Base-by-base conservation (phyloP, 2,797 vertebrate species). In the Pangasius sanitwongsei region DNA sequence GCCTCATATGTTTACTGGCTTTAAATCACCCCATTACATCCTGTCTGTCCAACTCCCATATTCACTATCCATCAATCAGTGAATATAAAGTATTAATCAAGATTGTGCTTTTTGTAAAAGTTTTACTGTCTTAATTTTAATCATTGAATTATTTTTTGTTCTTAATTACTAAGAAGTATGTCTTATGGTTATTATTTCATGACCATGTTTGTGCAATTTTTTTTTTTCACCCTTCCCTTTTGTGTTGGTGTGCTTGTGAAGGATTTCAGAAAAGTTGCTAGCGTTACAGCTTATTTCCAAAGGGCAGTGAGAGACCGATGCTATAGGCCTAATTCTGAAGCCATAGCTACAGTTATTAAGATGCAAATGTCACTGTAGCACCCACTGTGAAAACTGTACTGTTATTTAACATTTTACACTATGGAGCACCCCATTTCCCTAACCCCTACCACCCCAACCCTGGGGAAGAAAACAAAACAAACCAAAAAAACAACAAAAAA, bases 21-120 rank as follows among this genome's bases (percentile, higher is more conserved):
- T 81, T 41, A 53, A 50, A 67, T 84, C 44, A 84, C 74, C 37
- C 63, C 63, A 44, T 48, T 18, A 77, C 91, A 78, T 87, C 59
- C 84, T 70, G n/a, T 92, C 82, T 87, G 28, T 83, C 86, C 5
- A 90, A 82, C 89, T 88, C 89, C 67, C 86, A 80, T 89, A 86
- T 90, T 93, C 90, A 90, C 92, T 91, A 87, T 89, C 90, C 87
- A 75, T 92, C 90, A 86, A 75, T 91, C 86, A 90, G 90, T 94
- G 93, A 94, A 92, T 92, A 92, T 93, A 91, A 80, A 89, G 82
- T 85, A 86, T 91, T 80, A 93, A 92, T 93, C 61, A 88, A 93
- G 90, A 95, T 94, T 93, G 89, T 96, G 94, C 96, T 97, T 97
- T 97, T 97, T 96, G 96, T 97, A 95, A 97, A 97, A 97, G 96